Conservation (phyloP, 2,797 vertebrate genomes). For the Heterohyrax brucei region DNA sequence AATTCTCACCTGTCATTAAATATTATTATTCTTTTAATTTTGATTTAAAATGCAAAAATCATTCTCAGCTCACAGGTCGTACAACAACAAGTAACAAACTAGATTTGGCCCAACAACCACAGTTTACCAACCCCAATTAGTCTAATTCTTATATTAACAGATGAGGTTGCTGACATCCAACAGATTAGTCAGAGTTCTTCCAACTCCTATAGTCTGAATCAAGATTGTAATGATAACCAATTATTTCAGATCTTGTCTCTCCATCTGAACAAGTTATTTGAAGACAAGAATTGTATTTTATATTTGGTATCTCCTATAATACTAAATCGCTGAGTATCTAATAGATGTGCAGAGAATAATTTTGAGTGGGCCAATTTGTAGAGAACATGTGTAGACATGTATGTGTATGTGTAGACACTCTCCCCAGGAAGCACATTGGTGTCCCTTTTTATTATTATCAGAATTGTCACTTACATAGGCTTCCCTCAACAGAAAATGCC, state of each 20-base stretch:
- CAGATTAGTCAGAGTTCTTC: not conserved
- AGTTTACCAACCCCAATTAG: no score
- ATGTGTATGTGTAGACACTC: not conserved
- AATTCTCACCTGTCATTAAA: not conserved
- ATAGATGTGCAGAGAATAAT: not conserved
- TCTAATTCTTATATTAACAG: not conserved
- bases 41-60: not conserved
- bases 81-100: not conserved
- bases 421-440: not conserved
- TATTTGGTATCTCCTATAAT: not conserved
- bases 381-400: no score
- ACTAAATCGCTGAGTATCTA: not conserved
- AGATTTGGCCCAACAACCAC: not conserved
- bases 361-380: not conserved
- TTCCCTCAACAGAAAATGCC: not conserved
- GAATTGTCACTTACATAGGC: not conserved
- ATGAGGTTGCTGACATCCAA: not conserved
- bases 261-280: not conserved
- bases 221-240: not conserved
- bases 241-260: not conserved
- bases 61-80: not conserved
- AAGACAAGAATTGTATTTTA: not conserved
- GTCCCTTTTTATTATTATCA: accelerated
- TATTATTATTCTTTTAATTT: not conserved
- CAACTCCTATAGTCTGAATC: not conserved